phyloP scores from a whole-genome alignment of 2,797 vertebrate genomes.

The Scomberomorus guttatus region DNA sequence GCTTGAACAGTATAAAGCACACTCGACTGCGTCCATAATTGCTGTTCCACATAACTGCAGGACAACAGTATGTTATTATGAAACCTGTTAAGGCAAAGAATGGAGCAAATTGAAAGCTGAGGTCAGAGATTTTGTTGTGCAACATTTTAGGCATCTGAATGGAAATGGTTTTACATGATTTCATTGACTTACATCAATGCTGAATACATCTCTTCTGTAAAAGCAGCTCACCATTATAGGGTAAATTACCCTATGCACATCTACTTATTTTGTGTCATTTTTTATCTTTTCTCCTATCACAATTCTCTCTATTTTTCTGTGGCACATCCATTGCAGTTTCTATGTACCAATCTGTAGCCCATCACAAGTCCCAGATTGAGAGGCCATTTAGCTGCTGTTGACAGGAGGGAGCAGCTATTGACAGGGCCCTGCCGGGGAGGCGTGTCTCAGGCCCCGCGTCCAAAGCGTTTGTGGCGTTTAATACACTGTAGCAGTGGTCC shows the following conservation, averaged over 20 bases:
- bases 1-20: slow-evolving; percentile 51
- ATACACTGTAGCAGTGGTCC: slow-evolving; percentile 86
- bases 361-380: slow-evolving; percentile 82
- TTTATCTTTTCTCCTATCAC: slow-evolving; percentile 24
- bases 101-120: slow-evolving; percentile 66
- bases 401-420: slow-evolving; percentile 87
- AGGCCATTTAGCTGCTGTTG: slow-evolving; percentile 87
- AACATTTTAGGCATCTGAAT: slow-evolving; percentile 55
- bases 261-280: slow-evolving; percentile 47
- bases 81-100: slow-evolving; percentile 70
- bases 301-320: slow-evolving; percentile 50
- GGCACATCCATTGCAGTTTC: slow-evolving; percentile 56
- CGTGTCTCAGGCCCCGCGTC: slow-evolving; percentile 83
- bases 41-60: slow-evolving; percentile 65
- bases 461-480: slow-evolving; percentile 89
- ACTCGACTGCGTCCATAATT: slow-evolving; percentile 68
- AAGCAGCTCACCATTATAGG: slow-evolving; percentile 39
- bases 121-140: slow-evolving; percentile 66
- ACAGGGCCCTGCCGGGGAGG: slow-evolving; percentile 84
- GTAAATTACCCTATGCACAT: slow-evolving; percentile 36
- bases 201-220: slow-evolving; percentile 24
- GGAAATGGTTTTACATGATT: slow-evolving; percentile 63
- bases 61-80: slow-evolving; percentile 69
- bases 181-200: slow-evolving; percentile 51
- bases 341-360: slow-evolving; percentile 68